Evolutionary conservation across 1,140 invertebrate genomes (phyloP), one percentile per base, ranked within the genome.

Genomic region (Drosophila triauraria): DNA sequence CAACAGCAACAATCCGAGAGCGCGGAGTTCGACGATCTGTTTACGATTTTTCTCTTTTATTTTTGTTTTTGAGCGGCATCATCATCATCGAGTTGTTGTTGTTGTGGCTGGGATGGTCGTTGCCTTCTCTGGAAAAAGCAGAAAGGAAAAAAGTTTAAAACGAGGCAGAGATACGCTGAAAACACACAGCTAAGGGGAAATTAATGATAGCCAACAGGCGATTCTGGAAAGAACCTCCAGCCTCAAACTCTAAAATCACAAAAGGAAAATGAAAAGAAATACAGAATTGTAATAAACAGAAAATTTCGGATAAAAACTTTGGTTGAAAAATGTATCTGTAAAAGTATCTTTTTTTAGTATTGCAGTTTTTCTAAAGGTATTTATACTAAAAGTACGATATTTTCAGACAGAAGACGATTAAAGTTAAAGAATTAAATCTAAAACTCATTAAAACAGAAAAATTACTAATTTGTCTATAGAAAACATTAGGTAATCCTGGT

Each of bases 21-120:
- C 9, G 5, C 20, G 67, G 75, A 90, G 85, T 90, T 88, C 85
- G 85, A 90, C 82, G 85, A 88, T 88, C 85, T 88, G 84, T 90
- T 88, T 90, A 90, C 74, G 80, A 80, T 86, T 87, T 70, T 40
- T 56, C 38, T 23, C 38, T 56, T 25, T 20, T 40, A 40, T 56
- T 40, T 25, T 56, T 13, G n/a, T 40, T 40, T 64, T 62, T 78
- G 68, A 83, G 60, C 65, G 64, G 62, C 25, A 20, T 57, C 51
- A 20, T 63, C 57, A 53, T 64, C 75, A 40, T 54, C 35, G 51
- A 17, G 13, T 58, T 69, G 62, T 58, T 75, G 40, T 62, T 57
- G 27, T 47, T 70, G 60, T 25, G 46, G 44, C 2, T 75, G 63
- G 82, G 44, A 46, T 53, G 68, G 68, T 85, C 71, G 84, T 75